phyloP scores from a whole-genome alignment of 2,797 vertebrate species.

The Myripristis jacobus region DNA sequence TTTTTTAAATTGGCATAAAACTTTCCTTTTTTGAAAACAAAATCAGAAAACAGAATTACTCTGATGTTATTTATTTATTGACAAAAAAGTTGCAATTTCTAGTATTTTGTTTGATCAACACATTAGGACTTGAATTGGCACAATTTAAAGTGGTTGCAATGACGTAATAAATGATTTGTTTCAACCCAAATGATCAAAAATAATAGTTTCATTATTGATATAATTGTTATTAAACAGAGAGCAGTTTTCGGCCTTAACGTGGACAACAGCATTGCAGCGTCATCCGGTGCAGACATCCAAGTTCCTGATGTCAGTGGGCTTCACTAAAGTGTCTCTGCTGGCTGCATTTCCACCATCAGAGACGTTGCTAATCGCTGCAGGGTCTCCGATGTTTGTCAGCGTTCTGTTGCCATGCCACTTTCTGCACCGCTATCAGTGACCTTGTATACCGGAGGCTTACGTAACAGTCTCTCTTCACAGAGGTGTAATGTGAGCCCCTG shows the following conservation, averaged over 20 bases:
- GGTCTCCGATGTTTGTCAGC: conserved; percentile 19
- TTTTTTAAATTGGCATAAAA: no score
- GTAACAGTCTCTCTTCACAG: conserved; percentile 62
- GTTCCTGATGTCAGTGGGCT: conserved; percentile 1
- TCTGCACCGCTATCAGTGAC: conserved; percentile 44
- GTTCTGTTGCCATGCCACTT: conserved; percentile 25
- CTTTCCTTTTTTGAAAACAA: no score
- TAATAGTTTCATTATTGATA: neutral
- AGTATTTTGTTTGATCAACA: no score
- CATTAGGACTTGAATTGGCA: no score
- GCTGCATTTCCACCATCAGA: conserved; percentile 3
- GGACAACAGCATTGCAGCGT: neutral
- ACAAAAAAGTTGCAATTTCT: no score
- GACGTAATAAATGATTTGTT: no score
- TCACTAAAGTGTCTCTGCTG: neutral
- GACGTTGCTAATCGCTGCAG: neutral
- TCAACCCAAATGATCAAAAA: no score
- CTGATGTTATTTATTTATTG: no score
- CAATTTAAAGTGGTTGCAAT: no score
- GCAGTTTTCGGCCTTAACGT: neutral
- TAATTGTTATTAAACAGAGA: neutral
- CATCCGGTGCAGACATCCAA: neutral
- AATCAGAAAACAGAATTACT: no score
- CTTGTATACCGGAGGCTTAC: conserved; percentile 53
- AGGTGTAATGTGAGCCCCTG: conserved; percentile 39